These are phyloP conservation scores for Craseonycteris thonglongyai DNA, from an alignment of 2,113 vertebrate genomes.

Conservation along the genomic window DNA sequence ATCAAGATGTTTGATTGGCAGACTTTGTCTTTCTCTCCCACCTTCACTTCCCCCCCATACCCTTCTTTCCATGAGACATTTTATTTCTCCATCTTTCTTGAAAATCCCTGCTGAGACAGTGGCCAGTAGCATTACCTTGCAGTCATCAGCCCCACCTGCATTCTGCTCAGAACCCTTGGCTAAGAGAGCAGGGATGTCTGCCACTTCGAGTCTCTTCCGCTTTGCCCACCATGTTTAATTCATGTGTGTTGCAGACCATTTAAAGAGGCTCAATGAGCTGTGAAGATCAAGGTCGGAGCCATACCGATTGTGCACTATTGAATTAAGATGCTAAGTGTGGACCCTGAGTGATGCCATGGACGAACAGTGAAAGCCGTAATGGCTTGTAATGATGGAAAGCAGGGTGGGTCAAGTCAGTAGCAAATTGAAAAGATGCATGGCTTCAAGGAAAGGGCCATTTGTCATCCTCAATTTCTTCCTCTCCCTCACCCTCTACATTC, in stretches of 20 bases:
- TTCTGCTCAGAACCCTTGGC: neutral
- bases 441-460: conserved; percentile 62
- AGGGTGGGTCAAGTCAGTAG: conserved; percentile 21
- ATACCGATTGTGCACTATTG: conserved; percentile 53
- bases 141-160: neutral
- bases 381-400: conserved; percentile 29
- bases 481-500: neutral
- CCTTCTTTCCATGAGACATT: neutral
- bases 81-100: neutral
- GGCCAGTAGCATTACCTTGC: neutral
- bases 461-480: conserved; percentile 56
- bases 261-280: conserved; percentile 54
- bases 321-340: conserved; percentile 67
- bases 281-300: conserved; percentile 63
- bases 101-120: neutral
- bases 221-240: conserved; percentile 63
- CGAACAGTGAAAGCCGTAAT: neutral
- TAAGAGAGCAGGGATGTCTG: neutral
- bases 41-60: neutral
- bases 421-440: conserved; percentile 52
- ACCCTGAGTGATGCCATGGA: conserved; percentile 17
- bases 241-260: conserved; percentile 52
- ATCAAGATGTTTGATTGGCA: neutral
- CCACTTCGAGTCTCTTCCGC: neutral
- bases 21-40: neutral